Base-by-base conservation (phyloP, 2,113 vertebrate genomes). In the Onychostruthus taczanowskii region DNA sequence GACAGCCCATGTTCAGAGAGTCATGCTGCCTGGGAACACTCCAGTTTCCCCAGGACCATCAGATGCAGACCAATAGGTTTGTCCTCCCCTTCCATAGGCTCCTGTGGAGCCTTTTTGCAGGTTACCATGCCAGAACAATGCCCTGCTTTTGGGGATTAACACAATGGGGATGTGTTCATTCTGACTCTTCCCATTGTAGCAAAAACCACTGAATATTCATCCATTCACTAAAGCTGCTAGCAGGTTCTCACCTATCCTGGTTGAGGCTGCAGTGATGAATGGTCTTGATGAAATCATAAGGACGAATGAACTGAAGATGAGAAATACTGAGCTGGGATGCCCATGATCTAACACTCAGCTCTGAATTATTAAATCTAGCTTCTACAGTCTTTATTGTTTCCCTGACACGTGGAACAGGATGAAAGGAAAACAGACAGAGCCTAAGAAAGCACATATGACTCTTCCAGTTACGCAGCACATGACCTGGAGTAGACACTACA, bases 391-490 rank as follows among this genome's bases (percentile, higher is more conserved):
- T 47, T 75, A 1, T 47, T 69, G 23, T 41, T 93, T 95, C n/a
- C 62, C 86, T 18, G n/a, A 78, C 44, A 93, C 37, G 33, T 84
- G 83, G 31, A 92, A 90, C 18, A 53, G 52, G 44, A 90, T 92
- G 37, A 95, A 93, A 95, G 67, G 15, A 79, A 90, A 93, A 72
- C 37, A 95, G 75, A 72, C 20, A 70, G 35, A 89, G 78, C 27
- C 41, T 87, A 78, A 81, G 78, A 49, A 87, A 91, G 83, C 44
- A 88, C 6, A 0, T 37, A 75, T 67, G 76, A 94, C 68, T 91
- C 82, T 86, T 72, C 26, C 47, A 93, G 56, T 92, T 91, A 90
- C 5, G 1, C 47, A 95, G 88, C 73, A 81, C 64, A 81, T 76
- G 80, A 94, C 50, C 83, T 75, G 26, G 37, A 93, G n/a, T 23